phyloP scores from a whole-genome alignment of 2,888 invertebrate species.

The Microctonus brassicae region DNA sequence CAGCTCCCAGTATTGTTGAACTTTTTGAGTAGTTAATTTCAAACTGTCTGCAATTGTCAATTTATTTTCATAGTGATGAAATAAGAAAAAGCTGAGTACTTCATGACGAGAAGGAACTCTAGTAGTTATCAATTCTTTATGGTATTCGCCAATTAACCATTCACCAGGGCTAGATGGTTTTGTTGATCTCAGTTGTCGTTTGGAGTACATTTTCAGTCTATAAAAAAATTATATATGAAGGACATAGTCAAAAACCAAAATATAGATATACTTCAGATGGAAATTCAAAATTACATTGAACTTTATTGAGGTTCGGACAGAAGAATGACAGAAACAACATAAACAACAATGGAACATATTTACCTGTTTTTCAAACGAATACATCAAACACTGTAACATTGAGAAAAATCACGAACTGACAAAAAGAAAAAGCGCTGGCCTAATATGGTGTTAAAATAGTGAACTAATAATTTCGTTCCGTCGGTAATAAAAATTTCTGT shows the following conservation, averaged over 20 bases:
- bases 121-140: conserved; percentile 6
- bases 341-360: too few relatives aligned
- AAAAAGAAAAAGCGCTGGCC: too few relatives aligned
- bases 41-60: conserved; percentile 9
- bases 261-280: conserved; percentile 1
- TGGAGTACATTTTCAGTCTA: conserved; percentile 8
- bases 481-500: too few relatives aligned
- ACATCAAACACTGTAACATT: too few relatives aligned
- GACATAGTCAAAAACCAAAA: conserved; percentile 12
- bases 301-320: too few relatives aligned
- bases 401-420: too few relatives aligned
- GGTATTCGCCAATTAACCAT: conserved; percentile 13
- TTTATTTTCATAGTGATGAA: conserved; percentile 14
- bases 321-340: too few relatives aligned
- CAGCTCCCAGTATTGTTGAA: neutral
- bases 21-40: conserved; percentile 1
- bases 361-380: too few relatives aligned
- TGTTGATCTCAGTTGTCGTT: conserved; percentile 9
- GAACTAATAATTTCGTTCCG: too few relatives aligned
- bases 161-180: conserved; percentile 6
- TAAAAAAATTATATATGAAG: conserved; percentile 2
- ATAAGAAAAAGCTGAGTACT: conserved; percentile 14
- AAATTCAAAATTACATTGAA: conserved; percentile 6
- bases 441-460: too few relatives aligned
- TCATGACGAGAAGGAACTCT: neutral